Evolutionary conservation across 1,140 invertebrate genomes (phyloP).

Genomic region (Diprion similis): DNA sequence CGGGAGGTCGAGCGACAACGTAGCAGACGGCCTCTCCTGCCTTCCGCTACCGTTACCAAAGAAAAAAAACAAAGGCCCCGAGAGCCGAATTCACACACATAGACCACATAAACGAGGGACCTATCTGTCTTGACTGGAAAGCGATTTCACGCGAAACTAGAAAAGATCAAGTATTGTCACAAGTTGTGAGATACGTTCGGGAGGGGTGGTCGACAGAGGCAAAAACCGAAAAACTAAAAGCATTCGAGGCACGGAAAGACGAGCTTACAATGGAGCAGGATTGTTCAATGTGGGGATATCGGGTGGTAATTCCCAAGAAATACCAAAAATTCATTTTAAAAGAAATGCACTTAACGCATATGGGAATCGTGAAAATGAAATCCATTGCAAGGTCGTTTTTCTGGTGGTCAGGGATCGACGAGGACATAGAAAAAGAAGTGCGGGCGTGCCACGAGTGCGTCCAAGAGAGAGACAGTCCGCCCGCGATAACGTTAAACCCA

Average conservation of each 20-base stretch:
- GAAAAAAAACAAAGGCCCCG: neutral
- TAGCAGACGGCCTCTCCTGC: slow-evolving; percentile 4
- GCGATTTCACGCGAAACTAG: slow-evolving; percentile 9
- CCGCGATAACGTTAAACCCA: neutral
- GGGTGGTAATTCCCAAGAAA: no score
- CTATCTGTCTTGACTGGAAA: slow-evolving; percentile 16
- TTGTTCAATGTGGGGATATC: no score
- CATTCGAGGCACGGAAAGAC: neutral
- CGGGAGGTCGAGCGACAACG: neutral
- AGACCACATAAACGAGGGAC: slow-evolving; percentile 10
- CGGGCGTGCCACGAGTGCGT: slow-evolving; percentile 1
- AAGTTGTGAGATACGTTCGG: neutral
- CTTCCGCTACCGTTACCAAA: slow-evolving; percentile 7
- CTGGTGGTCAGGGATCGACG: no score
- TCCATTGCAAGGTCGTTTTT: no score
- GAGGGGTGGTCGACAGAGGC: no score
- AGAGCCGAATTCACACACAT: neutral
- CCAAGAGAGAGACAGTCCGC: slow-evolving; percentile 11
- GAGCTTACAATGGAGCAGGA: neutral
- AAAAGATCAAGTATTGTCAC: neutral
- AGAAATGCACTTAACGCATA: no score
- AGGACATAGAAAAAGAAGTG: neutral
- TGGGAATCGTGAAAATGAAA: no score
- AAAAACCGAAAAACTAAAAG: neutral
- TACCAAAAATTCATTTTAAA: no score